phyloP scores from a whole-genome alignment of 1,140 invertebrate species.

The Dendroctonus ponderosae region DNA sequence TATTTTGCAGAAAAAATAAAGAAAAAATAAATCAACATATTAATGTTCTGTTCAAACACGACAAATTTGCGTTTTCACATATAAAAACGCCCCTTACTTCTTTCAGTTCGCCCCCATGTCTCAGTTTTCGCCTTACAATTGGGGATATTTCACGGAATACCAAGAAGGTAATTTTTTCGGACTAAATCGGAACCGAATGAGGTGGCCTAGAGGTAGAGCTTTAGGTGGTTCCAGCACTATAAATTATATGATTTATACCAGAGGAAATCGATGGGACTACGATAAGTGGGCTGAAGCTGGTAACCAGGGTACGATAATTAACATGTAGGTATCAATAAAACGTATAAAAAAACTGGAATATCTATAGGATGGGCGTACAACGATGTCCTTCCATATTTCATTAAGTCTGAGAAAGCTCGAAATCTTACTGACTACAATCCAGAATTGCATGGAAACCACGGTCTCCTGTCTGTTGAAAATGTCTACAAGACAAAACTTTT shows the following conservation, averaged over 20 bases:
- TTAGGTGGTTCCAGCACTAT: slow-evolving; percentile 62
- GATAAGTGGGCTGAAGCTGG: slow-evolving; percentile 66
- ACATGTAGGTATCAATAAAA: slow-evolving; percentile 35
- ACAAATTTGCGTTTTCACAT: background rate
- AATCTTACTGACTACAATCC: slow-evolving; percentile 43
- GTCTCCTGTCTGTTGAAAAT: slow-evolving; percentile 60
- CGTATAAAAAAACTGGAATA: background rate
- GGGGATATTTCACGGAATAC: slow-evolving; percentile 76
- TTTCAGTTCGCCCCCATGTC: slow-evolving; percentile 45
- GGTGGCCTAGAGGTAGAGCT: slow-evolving; percentile 51
- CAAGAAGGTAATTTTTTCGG: slow-evolving; percentile 63
- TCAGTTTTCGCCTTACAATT: slow-evolving; percentile 72
- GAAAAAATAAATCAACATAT: no score
- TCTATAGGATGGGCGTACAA: slow-evolving; percentile 53
- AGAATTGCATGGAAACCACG: slow-evolving; percentile 32
- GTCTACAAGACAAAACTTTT: slow-evolving; percentile 50
- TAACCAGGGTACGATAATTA: slow-evolving; percentile 58
- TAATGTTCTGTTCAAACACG: no score
- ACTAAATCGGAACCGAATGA: slow-evolving; percentile 27
- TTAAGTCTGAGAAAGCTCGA: slow-evolving; percentile 55
- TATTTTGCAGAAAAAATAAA: background rate
- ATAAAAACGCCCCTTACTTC: background rate
- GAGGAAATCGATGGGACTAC: slow-evolving; percentile 64
- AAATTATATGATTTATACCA: slow-evolving; percentile 69
- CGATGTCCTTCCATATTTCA: slow-evolving; percentile 52